Evolutionary conservation across 2,888 invertebrate genomes (phyloP), one percentile per base, ranked within the genome.

Genomic region (Parnassius smintheus): DNA sequence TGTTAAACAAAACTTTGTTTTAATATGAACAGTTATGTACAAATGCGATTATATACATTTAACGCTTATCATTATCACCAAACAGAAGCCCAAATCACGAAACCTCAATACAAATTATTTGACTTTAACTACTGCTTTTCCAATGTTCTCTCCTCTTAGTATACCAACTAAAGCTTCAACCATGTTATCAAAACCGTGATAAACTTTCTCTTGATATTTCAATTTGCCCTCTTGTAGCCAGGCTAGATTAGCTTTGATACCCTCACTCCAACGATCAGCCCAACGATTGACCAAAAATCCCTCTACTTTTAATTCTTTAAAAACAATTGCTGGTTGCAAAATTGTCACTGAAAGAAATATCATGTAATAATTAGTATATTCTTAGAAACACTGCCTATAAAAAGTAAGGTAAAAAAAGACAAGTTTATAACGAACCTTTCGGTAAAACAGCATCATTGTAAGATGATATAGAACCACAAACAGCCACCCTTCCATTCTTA

Each of bases 161-260:
- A 96, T 91, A 12, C 93, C 94, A 60, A 93, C 88, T 65, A 96
- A 93, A 46, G 96, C 95, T 56, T 94, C 90, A 2, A 95, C 94
- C 93, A 95, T 94, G 71, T 95, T 95, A 68, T 95, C 95, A 81
- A 96, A 96, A 2, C 96, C 96, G 65, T 94, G 85, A 2, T 94
- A 95, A 2, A 94, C 76, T 54, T 95, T 95, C 81, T 96, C 96
- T 67, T 89, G 88, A 75, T 94, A 94, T 73, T 94, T 93, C 11
- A 96, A 73, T 83, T 95, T 96, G 50, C 95, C 96, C 86, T 94
- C 93, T 56, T 85, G 82, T 64, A 96, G 83, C 94, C 94, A 95
- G 64, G 92, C 80, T n/a, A 93, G 72, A 81, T 95, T 94, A 69
- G 94, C 93, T 42, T 88, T 75, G 42, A 95, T 90, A 2, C 94